A percentile compares a stretch with the other conserved stretches of the same genome.
These are phyloP conservation scores for Hyalella azteca DNA, from an alignment of 2,888 invertebrate species.

Conservation along the genomic window DNA sequence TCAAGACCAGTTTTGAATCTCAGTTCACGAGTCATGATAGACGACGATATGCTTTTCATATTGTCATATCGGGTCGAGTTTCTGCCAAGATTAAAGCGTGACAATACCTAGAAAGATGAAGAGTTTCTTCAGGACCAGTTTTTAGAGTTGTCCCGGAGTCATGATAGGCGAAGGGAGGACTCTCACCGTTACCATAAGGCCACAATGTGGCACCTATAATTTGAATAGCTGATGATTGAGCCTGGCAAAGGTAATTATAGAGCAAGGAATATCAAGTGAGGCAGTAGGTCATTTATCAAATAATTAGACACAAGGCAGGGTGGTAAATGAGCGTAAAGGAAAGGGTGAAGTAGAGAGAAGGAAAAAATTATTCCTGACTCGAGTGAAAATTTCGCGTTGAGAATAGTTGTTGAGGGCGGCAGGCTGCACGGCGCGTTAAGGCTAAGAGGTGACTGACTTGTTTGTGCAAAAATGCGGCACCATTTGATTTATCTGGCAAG, in stretches of 20 bases:
- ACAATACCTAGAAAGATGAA: slow-evolving; percentile 15
- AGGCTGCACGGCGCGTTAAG: not conserved
- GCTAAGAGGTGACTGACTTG: slow-evolving; percentile 23
- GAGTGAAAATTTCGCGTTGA: slow-evolving; percentile 16
- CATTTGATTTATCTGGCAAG: not conserved
- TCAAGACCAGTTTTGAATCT: not conserved
- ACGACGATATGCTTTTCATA: slow-evolving; percentile 12
- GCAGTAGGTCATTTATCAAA: slow-evolving; percentile 35
- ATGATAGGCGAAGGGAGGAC: not conserved
- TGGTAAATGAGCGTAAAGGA: slow-evolving; percentile 37
- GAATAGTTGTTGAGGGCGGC: not conserved
- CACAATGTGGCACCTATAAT: slow-evolving; percentile 33
- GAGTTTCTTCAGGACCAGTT: slow-evolving; percentile 22
- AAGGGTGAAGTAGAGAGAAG: slow-evolving; percentile 33
- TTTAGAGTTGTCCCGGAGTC: slow-evolving; percentile 17
- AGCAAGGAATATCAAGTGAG: slow-evolving; percentile 33
- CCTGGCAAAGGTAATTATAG: slow-evolving; percentile 32
- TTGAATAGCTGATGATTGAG: slow-evolving; percentile 36
- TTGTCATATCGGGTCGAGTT: not conserved
- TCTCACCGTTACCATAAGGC: slow-evolving; percentile 31
- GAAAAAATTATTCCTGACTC: slow-evolving; percentile 16
- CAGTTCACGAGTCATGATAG: not conserved
- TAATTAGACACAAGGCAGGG: slow-evolving; percentile 37
- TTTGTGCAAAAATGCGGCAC: not conserved
- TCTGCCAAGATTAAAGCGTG: slow-evolving; percentile 19